phyloP scores from a whole-genome alignment of 2,113 vertebrate species.

The Nyctereutes procyonoides region DNA sequence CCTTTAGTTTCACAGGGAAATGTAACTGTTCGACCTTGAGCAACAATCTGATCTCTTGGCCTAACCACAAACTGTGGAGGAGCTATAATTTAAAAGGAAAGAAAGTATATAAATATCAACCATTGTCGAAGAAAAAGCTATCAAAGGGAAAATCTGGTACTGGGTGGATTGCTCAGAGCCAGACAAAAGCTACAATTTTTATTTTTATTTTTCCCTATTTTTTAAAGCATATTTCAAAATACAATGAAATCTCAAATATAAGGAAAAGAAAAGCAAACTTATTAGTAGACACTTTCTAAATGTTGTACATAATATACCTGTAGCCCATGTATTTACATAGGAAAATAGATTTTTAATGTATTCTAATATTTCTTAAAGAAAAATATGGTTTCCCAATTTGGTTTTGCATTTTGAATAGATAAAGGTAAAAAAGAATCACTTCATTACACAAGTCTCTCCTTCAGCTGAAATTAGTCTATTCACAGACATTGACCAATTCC shows the following conservation, averaged over 20 bases:
- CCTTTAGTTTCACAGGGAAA: constrained; percentile 99
- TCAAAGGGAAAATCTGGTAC: constrained; percentile 62
- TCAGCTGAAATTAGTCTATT: not conserved
- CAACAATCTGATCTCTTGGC: constrained; percentile 98
- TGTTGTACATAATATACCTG: not conserved
- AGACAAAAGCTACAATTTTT: constrained; percentile 56
- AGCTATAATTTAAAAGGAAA: constrained; percentile 90
- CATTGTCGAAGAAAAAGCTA: constrained; percentile 60
- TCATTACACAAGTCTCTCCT: not conserved
- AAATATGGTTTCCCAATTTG: not conserved
- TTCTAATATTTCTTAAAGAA: not conserved
- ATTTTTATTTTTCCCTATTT: constrained; percentile 69
- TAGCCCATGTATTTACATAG: not conserved
- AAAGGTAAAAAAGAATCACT: not conserved
- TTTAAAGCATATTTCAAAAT: constrained; percentile 67
- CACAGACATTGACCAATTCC: not conserved
- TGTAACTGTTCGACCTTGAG: constrained; percentile 95
- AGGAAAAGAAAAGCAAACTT: constrained; percentile 30
- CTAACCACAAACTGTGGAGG: constrained; percentile 99
- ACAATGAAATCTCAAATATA: constrained; percentile 38
- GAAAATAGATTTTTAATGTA: not conserved
- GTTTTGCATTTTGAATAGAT: not conserved
- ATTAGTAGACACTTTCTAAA: not conserved
- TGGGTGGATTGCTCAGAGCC: constrained; percentile 59
- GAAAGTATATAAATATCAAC: constrained; percentile 72